phyloP scores from a whole-genome alignment of 2,113 vertebrate genomes.

The Xiphophorus maculatus region DNA sequence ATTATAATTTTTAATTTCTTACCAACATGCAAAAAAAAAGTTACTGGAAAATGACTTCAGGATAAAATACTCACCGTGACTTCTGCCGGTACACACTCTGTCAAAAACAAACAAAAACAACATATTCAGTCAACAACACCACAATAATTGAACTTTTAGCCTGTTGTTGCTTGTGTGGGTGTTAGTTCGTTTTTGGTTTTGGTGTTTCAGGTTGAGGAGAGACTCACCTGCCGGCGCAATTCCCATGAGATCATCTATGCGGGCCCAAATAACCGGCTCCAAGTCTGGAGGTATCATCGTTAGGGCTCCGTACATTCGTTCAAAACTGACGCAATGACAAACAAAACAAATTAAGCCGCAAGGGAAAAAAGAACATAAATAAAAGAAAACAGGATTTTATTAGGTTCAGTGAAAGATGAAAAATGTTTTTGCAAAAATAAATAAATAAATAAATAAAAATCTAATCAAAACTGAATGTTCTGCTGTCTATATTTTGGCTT shows the following conservation, averaged over 20 bases:
- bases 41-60: not conserved
- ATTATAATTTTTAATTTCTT: not conserved
- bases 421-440: not conserved
- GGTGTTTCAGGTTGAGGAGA: not conserved
- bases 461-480: no score
- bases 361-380: not conserved
- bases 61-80: conserved; percentile 52
- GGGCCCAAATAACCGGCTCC: conserved; percentile 39
- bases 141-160: not conserved
- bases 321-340: conserved; percentile 27
- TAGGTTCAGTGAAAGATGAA: not conserved
- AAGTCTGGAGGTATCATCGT: conserved; percentile 26
- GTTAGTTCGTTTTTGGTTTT: not conserved
- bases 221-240: conserved; percentile 60
- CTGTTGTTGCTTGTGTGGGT: not conserved
- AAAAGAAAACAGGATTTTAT: not conserved
- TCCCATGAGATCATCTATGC: conserved; percentile 43
- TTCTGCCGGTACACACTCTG: conserved; percentile 63
- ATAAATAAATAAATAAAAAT: no score
- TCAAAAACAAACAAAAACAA: not conserved
- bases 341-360: not conserved
- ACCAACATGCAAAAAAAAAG: not conserved
- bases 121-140: not conserved
- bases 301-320: conserved; percentile 48
- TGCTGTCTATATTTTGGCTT: not conserved